Conservation (phyloP, 2,797 vertebrate genomes). For the Lophotriccus pileatus region DNA sequence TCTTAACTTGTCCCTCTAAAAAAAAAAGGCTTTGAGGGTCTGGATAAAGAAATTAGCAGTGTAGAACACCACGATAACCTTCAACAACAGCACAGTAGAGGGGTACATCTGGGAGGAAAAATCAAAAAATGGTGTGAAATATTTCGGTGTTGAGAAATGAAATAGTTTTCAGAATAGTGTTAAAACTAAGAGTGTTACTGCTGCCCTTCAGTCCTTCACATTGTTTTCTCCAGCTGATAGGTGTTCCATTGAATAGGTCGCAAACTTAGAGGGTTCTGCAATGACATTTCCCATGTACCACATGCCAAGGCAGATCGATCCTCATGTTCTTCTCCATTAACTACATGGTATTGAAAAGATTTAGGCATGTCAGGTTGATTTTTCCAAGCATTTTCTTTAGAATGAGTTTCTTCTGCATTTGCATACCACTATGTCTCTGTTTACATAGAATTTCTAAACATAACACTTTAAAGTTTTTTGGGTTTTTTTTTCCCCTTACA, state of each 20-base stretch:
- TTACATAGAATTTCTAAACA: neutral
- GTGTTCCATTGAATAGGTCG: neutral
- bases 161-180: neutral
- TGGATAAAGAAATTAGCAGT: neutral
- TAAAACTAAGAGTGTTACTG: neutral
- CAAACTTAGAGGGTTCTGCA: neutral
- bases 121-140: neutral
- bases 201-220: neutral
- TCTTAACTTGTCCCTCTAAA: neutral
- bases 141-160: neutral
- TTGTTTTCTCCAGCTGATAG: neutral
- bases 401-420: slow-evolving; percentile 15
- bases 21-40: neutral
- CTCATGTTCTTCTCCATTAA: neutral
- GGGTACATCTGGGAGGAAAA: neutral
- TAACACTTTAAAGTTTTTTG: neutral
- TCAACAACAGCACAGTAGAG: accelerated
- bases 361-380: neutral
- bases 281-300: accelerated
- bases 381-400: neutral
- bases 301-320: neutral
- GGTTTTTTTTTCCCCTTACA: neutral
- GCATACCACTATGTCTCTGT: neutral
- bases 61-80: neutral
- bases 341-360: neutral